Evolutionary conservation across 2,888 invertebrate species (phyloP).

Genomic region (Diadegma fenestrale): DNA sequence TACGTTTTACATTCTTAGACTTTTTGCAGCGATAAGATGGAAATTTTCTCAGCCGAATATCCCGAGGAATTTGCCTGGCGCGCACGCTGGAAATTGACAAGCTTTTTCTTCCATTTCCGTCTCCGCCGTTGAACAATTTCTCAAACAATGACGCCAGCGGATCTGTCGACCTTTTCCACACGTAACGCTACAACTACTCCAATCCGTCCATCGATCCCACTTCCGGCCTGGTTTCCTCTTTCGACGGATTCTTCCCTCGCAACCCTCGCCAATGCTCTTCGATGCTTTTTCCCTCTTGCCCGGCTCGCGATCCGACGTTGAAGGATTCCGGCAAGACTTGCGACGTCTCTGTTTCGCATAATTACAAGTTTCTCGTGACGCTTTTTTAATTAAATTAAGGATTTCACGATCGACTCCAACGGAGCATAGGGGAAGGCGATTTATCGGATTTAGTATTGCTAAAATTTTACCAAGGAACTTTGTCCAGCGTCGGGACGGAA

Average conservation of each 20-base stretch:
- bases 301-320: neutral
- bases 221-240: conserved; percentile 69
- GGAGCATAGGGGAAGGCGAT: neutral
- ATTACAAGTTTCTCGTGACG: neutral
- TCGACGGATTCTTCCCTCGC: conserved; percentile 40
- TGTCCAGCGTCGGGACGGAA: conserved; percentile 47
- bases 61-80: conserved; percentile 81
- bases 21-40: conserved; percentile 6
- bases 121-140: conserved; percentile 83
- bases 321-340: conserved; percentile 42
- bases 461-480: conserved; percentile 52
- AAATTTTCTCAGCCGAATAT: conserved; percentile 72
- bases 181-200: conserved; percentile 88
- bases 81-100: conserved; percentile 86
- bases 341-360: conserved; percentile 34
- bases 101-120: conserved; percentile 86
- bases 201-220: conserved; percentile 87
- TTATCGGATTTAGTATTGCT: conserved; percentile 31
- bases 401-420: too few relatives aligned
- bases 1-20: neutral
- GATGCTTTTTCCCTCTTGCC: conserved; percentile 28
- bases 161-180: conserved; percentile 88
- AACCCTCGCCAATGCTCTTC: conserved; percentile 20
- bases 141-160: conserved; percentile 86
- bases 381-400: neutral